These are phyloP conservation scores for Megaleporinus macrocephalus DNA, from an alignment of 2,113 vertebrate genomes.

Conservation along the genomic window DNA sequence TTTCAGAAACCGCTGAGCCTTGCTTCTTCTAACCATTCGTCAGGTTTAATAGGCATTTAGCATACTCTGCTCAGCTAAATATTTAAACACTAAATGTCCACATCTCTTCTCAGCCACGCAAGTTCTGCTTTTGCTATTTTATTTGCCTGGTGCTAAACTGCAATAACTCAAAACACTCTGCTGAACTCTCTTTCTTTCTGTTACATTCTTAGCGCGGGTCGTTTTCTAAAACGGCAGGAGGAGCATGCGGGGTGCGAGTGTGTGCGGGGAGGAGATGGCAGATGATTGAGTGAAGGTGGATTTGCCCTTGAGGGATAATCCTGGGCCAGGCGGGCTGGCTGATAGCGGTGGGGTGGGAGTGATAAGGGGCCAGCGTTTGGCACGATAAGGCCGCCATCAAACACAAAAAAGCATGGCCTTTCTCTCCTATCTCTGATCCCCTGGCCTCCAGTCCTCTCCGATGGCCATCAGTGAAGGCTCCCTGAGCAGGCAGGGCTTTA, in stretches of 20 bases:
- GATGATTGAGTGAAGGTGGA: slow-evolving; percentile 76
- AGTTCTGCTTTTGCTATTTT: neutral
- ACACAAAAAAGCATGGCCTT: slow-evolving; percentile 58
- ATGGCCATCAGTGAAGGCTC: slow-evolving; percentile 39
- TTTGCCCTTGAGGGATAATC: slow-evolving; percentile 79
- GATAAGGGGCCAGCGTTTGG: slow-evolving; percentile 68
- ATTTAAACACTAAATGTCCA: neutral
- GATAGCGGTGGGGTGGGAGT: slow-evolving; percentile 73
- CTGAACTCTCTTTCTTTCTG: slow-evolving; percentile 18
- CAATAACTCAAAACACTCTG: neutral
- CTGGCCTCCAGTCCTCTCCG: slow-evolving; percentile 30
- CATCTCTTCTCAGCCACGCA: neutral
- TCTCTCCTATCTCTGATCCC: slow-evolving; percentile 47
- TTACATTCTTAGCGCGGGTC: slow-evolving; percentile 28
- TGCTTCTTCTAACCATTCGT: neutral
- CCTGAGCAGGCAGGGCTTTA: slow-evolving; percentile 29
- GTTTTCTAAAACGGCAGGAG: slow-evolving; percentile 15
- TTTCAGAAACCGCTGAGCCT: neutral
- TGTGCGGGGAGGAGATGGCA: slow-evolving; percentile 65
- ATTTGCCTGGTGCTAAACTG: neutral
- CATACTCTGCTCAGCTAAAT: neutral
- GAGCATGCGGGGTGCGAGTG: slow-evolving; percentile 62
- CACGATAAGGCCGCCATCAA: slow-evolving; percentile 77
- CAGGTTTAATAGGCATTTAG: neutral
- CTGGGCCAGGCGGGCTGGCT: slow-evolving; percentile 58